Evolutionary conservation across 1,140 invertebrate species (phyloP), one percentile per base, ranked within the genome.

Genomic region (Meloidogyne floridensis): DNA sequence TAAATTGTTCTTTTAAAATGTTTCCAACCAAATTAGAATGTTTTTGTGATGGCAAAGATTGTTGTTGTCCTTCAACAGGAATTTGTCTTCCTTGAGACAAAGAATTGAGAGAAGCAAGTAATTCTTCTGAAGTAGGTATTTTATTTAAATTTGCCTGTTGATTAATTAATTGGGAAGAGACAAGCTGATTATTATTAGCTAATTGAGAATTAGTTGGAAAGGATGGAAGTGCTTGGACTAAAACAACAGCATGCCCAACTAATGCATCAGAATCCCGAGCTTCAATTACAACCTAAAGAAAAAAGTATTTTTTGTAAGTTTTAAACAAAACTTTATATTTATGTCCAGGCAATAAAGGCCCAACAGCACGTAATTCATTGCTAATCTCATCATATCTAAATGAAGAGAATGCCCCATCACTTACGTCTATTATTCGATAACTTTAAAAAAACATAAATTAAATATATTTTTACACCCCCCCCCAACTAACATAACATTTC

Each of bases 221-320:
- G 0, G 18, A n/a, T 56, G 84, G 2, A 65, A 85, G 43, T 20
- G 89, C 84, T 6, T 84, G 71, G 9, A 90, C 89, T 18, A 90
- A 70, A 10, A 89, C 81, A 72, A 84, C 80, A 4, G 89, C 83
- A 72, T 83, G 72, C 5, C 84, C 83, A 10, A 81, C 72, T 42
- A 85, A 72, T 1, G 87, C 87, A 47, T 87, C 89, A 47, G 86
- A 84, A 82, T 89, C 89, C 13, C 73, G 73, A 10, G 87, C 87
- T 75, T 89, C 84, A 10, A 88, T 75, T 8, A 88, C 81, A 7
- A 89, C 87, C 82, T 88, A 80, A 81, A 83, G 18, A 47, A 5
- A 32, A 20, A 51, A 43, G 76, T 80, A 47, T 82, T 79, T 7
- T 78, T 18, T 20, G 15, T 6, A 10, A 76, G 32, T 32, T 32